These are phyloP conservation scores for Antheraea yamamai DNA, from an alignment of 2,888 invertebrate genomes.

Conservation along the genomic window DNA sequence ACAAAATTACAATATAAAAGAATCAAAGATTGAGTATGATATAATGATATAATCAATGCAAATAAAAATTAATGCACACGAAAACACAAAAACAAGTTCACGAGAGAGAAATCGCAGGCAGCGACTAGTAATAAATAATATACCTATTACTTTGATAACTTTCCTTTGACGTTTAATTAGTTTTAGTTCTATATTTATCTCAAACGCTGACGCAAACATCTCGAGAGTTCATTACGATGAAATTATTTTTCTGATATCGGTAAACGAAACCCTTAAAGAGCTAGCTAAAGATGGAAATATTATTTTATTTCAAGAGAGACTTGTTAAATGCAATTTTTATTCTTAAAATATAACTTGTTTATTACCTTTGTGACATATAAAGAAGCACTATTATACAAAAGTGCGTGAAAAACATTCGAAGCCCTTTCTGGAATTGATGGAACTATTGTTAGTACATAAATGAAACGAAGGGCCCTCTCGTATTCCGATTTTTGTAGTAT, in stretches of 20 bases:
- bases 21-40: too few relatives aligned
- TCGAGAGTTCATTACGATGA: background rate
- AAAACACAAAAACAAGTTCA: too few relatives aligned
- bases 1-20: too few relatives aligned
- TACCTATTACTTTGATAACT: background rate
- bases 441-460: background rate
- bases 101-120: too few relatives aligned
- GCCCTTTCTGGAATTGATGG: background rate
- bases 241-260: background rate
- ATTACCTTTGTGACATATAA: background rate
- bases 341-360: background rate
- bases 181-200: constrained; percentile 5
- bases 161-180: background rate
- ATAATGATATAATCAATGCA: too few relatives aligned
- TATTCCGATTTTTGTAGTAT: background rate
- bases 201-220: background rate
- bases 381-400: background rate
- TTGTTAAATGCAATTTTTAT: background rate
- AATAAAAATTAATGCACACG: too few relatives aligned
- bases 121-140: too few relatives aligned
- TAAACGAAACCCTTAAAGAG: background rate
- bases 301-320: background rate
- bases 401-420: background rate
- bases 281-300: background rate
- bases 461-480: background rate